Evolutionary conservation across 2,113 vertebrate genomes (phyloP).

Genomic region (Sebastes fasciatus): DNA sequence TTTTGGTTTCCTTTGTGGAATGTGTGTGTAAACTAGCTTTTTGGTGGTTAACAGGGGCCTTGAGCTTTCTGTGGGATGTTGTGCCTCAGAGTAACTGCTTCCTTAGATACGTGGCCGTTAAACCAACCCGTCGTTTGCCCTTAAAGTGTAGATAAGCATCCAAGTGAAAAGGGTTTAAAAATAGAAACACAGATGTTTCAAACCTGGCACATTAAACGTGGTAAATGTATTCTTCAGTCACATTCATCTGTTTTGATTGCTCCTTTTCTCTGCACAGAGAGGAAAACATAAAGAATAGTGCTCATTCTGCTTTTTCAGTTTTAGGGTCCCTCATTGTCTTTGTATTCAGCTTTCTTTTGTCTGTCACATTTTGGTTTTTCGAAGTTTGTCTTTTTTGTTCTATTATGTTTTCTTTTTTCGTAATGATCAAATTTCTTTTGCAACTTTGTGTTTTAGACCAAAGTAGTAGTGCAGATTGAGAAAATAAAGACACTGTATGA

Average conservation of each 20-base stretch:
- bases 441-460: background rate
- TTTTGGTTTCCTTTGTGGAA: background rate
- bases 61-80: slow-evolving; percentile 88
- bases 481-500: background rate
- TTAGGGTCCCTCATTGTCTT: slow-evolving; percentile 9
- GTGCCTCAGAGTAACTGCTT: slow-evolving; percentile 86
- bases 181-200: slow-evolving; percentile 67
- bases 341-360: slow-evolving; percentile 8
- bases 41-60: slow-evolving; percentile 85
- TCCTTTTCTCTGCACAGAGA: slow-evolving; percentile 23
- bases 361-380: background rate
- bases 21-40: slow-evolving; percentile 3
- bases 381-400: background rate
- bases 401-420: background rate
- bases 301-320: slow-evolving; percentile 3
- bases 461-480: background rate
- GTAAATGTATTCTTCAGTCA: slow-evolving; percentile 26
- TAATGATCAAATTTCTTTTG: background rate
- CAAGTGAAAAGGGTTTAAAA: slow-evolving; percentile 64
- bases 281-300: background rate
- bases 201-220: slow-evolving; percentile 48
- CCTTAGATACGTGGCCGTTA: slow-evolving; percentile 89
- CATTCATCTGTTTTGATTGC: slow-evolving; percentile 34
- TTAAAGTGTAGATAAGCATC: slow-evolving; percentile 43
- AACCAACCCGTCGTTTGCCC: slow-evolving; percentile 84